A percentile compares a stretch with the other conserved stretches of the same genome.
Conservation (phyloP, 1,140 invertebrate species). For the Drosophila tristis region DNA sequence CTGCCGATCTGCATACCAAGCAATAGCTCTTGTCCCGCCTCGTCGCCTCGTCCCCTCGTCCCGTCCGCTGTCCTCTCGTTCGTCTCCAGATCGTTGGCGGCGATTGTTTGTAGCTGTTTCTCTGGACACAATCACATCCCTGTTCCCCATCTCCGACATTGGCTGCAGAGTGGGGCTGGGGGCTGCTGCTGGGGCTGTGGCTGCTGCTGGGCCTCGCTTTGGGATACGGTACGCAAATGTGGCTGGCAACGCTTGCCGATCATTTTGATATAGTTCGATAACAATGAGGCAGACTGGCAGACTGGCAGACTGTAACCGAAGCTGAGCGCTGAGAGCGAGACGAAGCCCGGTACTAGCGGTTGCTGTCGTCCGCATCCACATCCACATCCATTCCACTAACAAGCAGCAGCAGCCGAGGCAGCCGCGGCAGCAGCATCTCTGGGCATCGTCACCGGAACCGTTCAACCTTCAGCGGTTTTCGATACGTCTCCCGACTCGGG, state of each 20-base stretch:
- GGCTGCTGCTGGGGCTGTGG: too few species aligned
- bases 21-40: slow-evolving; percentile 19
- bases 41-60: background rate
- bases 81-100: slow-evolving; percentile 69
- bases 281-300: slow-evolving; percentile 53
- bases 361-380: slow-evolving; percentile 54
- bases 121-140: slow-evolving; percentile 58
- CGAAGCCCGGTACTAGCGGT: slow-evolving; percentile 45
- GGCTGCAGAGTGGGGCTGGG: too few species aligned
- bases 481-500: slow-evolving; percentile 6
- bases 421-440: slow-evolving; percentile 15
- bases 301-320: slow-evolving; percentile 7
- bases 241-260: slow-evolving; percentile 66
- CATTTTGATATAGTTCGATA: slow-evolving; percentile 82
- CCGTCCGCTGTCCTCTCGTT: slow-evolving; percentile 6
- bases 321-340: slow-evolving; percentile 20
- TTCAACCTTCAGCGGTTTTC: slow-evolving; percentile 48
- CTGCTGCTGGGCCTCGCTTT: background rate
- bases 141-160: background rate
- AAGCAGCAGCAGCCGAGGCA: slow-evolving; percentile 49
- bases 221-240: slow-evolving; percentile 73
- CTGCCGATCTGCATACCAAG: slow-evolving; percentile 79
- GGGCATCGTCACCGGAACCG: slow-evolving; percentile 53
- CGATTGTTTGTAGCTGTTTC: slow-evolving; percentile 77
- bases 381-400: slow-evolving; percentile 47